These are phyloP conservation scores for Poicephalus gulielmi DNA, from an alignment of 2,113 vertebrate genomes.

Conservation along the genomic window DNA sequence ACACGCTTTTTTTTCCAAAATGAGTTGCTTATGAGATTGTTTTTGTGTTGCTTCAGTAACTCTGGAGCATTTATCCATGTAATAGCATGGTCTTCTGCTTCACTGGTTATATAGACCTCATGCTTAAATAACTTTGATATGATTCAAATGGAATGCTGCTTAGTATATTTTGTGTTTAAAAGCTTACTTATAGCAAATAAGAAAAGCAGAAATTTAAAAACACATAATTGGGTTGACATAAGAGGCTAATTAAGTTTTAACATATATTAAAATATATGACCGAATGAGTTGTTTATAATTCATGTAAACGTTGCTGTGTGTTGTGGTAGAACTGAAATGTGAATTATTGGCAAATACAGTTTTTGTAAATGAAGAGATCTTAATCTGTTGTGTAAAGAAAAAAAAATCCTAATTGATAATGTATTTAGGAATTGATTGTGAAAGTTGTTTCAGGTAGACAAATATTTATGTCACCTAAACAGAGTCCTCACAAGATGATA, in stretches of 20 bases:
- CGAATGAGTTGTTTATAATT: conserved; percentile 2
- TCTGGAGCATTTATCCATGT: conserved; percentile 80
- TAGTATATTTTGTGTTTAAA: conserved; percentile 71
- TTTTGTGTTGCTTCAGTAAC: conserved; percentile 77
- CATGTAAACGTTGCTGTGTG: background rate
- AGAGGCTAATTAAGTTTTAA: conserved; percentile 51
- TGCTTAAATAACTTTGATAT: conserved; percentile 74
- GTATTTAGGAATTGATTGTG: background rate
- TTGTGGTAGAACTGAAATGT: background rate
- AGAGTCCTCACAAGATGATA: background rate
- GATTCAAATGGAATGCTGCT: conserved; percentile 72
- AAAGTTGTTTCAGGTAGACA: background rate
- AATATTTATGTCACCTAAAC: background rate
- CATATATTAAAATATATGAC: background rate
- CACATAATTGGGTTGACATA: conserved; percentile 45
- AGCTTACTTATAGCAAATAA: conserved; percentile 71
- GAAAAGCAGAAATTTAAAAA: conserved; percentile 57
- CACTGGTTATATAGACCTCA: conserved; percentile 68
- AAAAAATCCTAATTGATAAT: background rate
- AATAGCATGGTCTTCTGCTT: conserved; percentile 77
- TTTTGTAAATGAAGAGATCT: background rate
- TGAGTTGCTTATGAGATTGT: conserved; percentile 59
- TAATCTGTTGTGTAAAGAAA: background rate
- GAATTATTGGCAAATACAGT: background rate
- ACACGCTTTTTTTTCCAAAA: background rate